These are phyloP conservation scores for Perizoma flavofasciatum DNA, from an alignment of 2,888 invertebrate genomes.

Conservation along the genomic window DNA sequence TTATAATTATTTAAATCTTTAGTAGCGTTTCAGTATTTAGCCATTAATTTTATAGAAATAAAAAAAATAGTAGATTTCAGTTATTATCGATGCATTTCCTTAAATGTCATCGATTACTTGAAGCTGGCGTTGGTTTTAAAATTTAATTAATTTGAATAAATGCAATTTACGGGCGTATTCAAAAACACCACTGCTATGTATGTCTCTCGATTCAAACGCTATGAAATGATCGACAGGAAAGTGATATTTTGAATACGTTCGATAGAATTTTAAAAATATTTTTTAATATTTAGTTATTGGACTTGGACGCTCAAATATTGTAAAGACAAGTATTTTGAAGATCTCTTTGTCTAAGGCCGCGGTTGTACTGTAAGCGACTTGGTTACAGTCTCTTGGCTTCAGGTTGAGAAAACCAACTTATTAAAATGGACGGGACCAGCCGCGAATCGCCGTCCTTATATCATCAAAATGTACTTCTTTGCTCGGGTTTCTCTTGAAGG, in stretches of 20 bases:
- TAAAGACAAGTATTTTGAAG: slow-evolving; percentile 59
- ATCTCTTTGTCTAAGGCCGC: slow-evolving; percentile 45
- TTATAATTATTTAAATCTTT: no score
- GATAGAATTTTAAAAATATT: slow-evolving; percentile 29
- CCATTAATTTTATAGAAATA: no score
- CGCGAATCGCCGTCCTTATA: no score
- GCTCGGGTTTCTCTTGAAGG: no score
- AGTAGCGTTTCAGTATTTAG: no score
- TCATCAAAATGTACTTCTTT: no score
- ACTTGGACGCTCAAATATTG: slow-evolving; percentile 65
- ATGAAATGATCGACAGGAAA: not conserved
- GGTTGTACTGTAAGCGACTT: no score
- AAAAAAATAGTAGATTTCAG: no score
- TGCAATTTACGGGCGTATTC: slow-evolving; percentile 42
- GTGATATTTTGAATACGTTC: slow-evolving; percentile 4
- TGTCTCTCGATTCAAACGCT: not conserved
- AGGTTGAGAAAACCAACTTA: no score
- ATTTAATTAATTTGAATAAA: slow-evolving; percentile 32
- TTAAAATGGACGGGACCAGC: no score
- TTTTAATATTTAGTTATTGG: slow-evolving; percentile 38
- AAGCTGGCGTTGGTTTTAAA: slow-evolving; percentile 37
- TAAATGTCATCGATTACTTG: slow-evolving; percentile 36
- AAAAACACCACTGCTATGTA: not conserved
- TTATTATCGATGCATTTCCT: not conserved
- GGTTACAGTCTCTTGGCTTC: no score